Base-by-base conservation (phyloP, 2,888 invertebrate species). In the Cyrtodaria siliqua region DNA sequence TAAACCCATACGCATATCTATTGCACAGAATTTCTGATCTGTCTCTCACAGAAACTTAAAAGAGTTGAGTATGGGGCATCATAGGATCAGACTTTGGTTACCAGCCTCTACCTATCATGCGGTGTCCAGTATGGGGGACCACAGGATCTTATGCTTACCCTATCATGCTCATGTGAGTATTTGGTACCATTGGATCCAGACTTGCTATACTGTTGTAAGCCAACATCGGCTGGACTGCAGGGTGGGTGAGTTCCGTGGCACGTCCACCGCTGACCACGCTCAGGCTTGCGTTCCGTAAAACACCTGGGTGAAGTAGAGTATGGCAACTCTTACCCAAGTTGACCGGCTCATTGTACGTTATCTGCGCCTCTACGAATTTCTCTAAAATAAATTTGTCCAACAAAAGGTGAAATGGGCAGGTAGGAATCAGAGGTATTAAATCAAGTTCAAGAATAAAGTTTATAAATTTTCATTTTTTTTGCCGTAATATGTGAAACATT, bases 121-220 rank as follows among this genome's bases (percentile, higher is more conserved):
- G n/a, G n/a, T n/a, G n/a, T n/a, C n/a, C n/a, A n/a, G n/a, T n/a
- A n/a, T n/a, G n/a, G n/a, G n/a, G n/a, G n/a, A n/a, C n/a, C n/a
- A n/a, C n/a, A n/a, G n/a, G n/a, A n/a, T n/a, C n/a, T n/a, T n/a
- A n/a, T n/a, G n/a, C 69, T 69, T 47, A 76, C 80, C 73, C 75
- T 16, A 90, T 71, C 23, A 83, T 78, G 6, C 79, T 73, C 23
- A 88, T 64, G 16, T 66, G 60, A 8, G 81, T 71, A 6, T 62
- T 50, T 0, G 79, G 83, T 9, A 83, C 75, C 16, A 57, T 40
- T 6, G 87, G 86, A 63, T 90, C 90, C 59, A 89, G 73, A 55
- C 86, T 86, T 1, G 73, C 52, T n/a, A 88, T 82, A 44, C 78
- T 79, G 47, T 70, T 80, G 72, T 87, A 87, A 6, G 87, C 82